phyloP scores from a whole-genome alignment of 2,113 vertebrate genomes.

The Pomatostomus ruficeps region DNA sequence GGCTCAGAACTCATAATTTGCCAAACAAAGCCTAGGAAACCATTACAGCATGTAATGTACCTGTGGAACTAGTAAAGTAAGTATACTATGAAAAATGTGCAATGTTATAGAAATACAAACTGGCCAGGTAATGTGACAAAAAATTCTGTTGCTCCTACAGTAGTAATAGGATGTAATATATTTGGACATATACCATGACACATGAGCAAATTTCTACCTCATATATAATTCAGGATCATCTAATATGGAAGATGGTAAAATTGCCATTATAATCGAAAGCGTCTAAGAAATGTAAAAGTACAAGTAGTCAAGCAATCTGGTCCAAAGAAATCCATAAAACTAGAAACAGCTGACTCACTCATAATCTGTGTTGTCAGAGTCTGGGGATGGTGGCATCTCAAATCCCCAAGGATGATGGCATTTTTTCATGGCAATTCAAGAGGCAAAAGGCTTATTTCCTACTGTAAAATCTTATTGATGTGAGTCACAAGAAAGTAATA shows the following conservation, averaged over 20 bases:
- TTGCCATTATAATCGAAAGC: background rate
- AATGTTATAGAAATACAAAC: background rate
- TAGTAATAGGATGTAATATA: background rate
- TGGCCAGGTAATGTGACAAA: background rate
- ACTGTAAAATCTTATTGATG: background rate
- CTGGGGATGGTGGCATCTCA: background rate
- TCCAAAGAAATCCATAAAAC: background rate
- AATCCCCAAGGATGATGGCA: background rate
- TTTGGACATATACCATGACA: background rate
- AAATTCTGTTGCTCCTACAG: background rate
- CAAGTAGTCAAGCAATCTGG: background rate
- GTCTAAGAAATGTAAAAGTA: background rate
- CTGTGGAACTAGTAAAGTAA: background rate
- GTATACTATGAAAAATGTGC: background rate
- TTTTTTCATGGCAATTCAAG: background rate
- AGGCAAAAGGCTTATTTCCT: background rate
- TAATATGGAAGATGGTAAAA: background rate
- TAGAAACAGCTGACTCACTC: background rate
- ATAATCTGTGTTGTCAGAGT: background rate
- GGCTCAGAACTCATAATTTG: background rate
- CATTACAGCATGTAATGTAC: background rate
- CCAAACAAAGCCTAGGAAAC: background rate
- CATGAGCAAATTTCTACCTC: background rate
- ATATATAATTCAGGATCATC: background rate
- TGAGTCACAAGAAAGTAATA: background rate